Evolutionary conservation across 2,113 vertebrate genomes (phyloP), one percentile per base, ranked within the genome.

Genomic region (Colistium nudipinnis): DNA sequence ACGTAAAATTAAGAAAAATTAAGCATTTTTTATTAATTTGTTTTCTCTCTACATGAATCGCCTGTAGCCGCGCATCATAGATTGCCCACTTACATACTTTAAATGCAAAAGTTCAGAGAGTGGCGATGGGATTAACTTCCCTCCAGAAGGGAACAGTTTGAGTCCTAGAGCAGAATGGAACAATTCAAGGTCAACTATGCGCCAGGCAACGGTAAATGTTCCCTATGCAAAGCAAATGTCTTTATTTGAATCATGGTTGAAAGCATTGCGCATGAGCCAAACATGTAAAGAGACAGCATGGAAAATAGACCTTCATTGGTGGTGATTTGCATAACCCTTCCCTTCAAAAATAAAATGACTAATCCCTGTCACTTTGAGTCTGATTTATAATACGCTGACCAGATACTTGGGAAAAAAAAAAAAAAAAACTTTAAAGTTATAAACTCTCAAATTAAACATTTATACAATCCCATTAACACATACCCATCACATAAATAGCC

Each of bases 401-500:
- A n/a, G n/a, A n/a, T n/a, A n/a, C n/a, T n/a, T n/a, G n/a, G n/a
- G n/a, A n/a, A n/a, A n/a, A n/a, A n/a, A n/a, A n/a, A n/a, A n/a
- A 38, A 43, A 43, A 43, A n/a, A 43, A 43, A 6, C 7, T 43
- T 45, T 22, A 22, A 22, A 22, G 43, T 45, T 22, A 22, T n/a
- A 41, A 45, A 12, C 43, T 19, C 8, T 44, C 41, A 44, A 70
- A 48, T 73, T 19, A 54, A 6, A 31, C 53, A 44, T 57, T 35
- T 11, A 70, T 49, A 31, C 14, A 71, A 60, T 14, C 1, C 0
- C 47, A 49, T 47, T 13, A 45, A 36, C 20, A 28, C 31, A 20
- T 28, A 44, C 30, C 55, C 55, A 53, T 31, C n/a, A 12, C 64
- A 83, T 76, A 76, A 83, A 83, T 22, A 77, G 43, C 60, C 51